A percentile compares a stretch with the other conserved stretches of the same genome.
Evolutionary conservation across 2,113 vertebrate genomes (phyloP).

Genomic region (Atractosteus spatula): DNA sequence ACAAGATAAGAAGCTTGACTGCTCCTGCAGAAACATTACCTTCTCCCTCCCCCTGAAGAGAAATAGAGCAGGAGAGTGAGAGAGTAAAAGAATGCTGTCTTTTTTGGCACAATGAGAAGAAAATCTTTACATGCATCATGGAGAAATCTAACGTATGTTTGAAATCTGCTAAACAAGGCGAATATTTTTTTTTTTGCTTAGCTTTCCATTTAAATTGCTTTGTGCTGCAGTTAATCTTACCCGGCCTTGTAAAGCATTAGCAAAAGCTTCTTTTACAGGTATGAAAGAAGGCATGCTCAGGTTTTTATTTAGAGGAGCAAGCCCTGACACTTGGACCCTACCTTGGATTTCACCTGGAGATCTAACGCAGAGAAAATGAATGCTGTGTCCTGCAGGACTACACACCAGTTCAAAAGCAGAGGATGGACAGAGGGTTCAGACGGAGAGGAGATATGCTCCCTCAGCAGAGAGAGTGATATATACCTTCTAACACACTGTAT

Average conservation of each 20-base stretch:
- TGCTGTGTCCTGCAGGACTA: too few relatives aligned
- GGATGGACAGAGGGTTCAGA: too few relatives aligned
- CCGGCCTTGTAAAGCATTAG: background rate
- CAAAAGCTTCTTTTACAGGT: background rate
- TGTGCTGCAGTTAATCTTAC: background rate
- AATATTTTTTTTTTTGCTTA: background rate
- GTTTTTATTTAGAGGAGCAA: background rate
- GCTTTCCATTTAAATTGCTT: background rate
- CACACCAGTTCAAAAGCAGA: too few relatives aligned
- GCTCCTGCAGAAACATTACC: background rate
- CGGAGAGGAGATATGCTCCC: too few relatives aligned
- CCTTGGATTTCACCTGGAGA: too few relatives aligned
- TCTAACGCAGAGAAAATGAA: too few relatives aligned
- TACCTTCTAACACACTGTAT: too few relatives aligned
- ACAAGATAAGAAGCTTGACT: background rate
- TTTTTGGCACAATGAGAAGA: slow-evolving; percentile 6
- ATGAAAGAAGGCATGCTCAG: background rate
- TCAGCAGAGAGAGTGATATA: too few relatives aligned
- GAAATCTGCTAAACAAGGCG: background rate
- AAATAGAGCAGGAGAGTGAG: slow-evolving; percentile 28
- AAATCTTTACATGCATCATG: slow-evolving; percentile 6
- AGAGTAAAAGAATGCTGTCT: background rate
- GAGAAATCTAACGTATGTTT: background rate
- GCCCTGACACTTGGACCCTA: too few relatives aligned
- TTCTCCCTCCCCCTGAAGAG: slow-evolving; percentile 26